A percentile compares a stretch with the other conserved stretches of the same genome.
Evolutionary conservation across 1,140 invertebrate genomes (phyloP).

Genomic region (Cardiocondyla obscurior): DNA sequence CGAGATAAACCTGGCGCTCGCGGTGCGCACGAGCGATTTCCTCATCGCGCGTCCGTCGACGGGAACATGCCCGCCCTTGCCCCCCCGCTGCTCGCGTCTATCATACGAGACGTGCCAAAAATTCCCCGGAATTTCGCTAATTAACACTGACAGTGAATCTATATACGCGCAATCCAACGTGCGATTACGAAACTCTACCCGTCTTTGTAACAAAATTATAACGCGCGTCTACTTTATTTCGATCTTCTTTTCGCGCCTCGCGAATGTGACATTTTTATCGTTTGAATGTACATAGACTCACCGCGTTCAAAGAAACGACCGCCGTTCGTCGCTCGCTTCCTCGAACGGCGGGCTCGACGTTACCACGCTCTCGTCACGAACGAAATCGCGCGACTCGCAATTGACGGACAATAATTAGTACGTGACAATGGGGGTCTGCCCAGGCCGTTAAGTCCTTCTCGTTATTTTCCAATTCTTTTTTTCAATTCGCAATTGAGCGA

Average conservation of each 20-base stretch:
- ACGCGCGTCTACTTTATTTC: not conserved
- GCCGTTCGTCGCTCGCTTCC: not conserved
- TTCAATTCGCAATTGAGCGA: not conserved
- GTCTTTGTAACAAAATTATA: not conserved
- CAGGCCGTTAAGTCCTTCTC: not conserved
- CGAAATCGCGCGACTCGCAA: not conserved
- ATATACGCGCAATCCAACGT: not conserved
- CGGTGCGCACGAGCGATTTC: not conserved
- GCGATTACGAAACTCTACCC: not conserved
- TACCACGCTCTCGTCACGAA: not conserved
- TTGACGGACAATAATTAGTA: slow-evolving; percentile 12
- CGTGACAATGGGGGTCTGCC: not conserved
- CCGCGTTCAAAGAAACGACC: not conserved
- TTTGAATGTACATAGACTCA: not conserved
- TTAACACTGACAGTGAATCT: not conserved
- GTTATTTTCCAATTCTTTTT: not conserved
- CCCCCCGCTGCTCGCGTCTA: no score
- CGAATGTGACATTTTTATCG: not conserved
- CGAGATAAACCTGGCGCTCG: slow-evolving; percentile 33
- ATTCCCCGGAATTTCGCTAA: not conserved
- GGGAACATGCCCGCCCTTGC: not conserved
- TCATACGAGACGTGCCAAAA: not conserved
- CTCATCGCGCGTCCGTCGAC: slow-evolving; percentile 17
- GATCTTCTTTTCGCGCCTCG: not conserved
- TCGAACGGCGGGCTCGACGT: not conserved